A percentile compares a stretch with the other conserved stretches of the same genome.
Conservation (phyloP, 2,888 invertebrate species). For the Trissolcus japonicus region DNA sequence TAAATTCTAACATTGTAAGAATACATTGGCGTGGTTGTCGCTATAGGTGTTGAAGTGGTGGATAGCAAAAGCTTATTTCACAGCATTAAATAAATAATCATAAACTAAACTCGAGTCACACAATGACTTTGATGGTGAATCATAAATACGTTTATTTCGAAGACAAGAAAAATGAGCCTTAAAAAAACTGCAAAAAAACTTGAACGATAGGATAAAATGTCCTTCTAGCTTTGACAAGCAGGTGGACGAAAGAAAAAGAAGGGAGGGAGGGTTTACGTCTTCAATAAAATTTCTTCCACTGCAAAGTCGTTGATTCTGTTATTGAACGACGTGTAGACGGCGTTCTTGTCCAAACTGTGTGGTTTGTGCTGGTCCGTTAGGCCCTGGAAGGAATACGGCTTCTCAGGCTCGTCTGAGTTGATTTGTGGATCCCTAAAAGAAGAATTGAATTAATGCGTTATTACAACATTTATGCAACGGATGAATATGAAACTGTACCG, state of each 20-base stretch:
- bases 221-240: no score
- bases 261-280: conserved; percentile 60
- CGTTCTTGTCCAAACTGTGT: conserved; percentile 61
- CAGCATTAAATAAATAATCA: conserved; percentile 51
- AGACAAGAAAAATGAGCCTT: conserved; percentile 15
- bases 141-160: conserved; percentile 38
- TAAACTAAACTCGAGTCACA: conserved; percentile 17
- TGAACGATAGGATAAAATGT: conserved; percentile 1
- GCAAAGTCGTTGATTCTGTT: conserved; percentile 65
- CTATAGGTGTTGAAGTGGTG: conserved; percentile 34
- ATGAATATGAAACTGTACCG: conserved; percentile 33
- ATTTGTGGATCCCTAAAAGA: conserved; percentile 54
- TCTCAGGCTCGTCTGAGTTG: conserved; percentile 51
- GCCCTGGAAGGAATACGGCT: conserved; percentile 60
- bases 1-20: conserved; percentile 12
- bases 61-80: conserved; percentile 45
- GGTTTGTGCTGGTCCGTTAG: conserved; percentile 56
- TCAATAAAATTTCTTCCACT: conserved; percentile 68
- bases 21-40: no score
- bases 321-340: conserved; percentile 60
- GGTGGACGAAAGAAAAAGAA: no score
- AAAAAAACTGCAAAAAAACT: conserved; percentile 16
- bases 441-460: background rate
- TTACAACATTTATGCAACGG: background rate
- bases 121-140: conserved; percentile 24